Evolutionary conservation across 1,140 invertebrate species (phyloP).

Genomic region (Rhopalosiphum padi): DNA sequence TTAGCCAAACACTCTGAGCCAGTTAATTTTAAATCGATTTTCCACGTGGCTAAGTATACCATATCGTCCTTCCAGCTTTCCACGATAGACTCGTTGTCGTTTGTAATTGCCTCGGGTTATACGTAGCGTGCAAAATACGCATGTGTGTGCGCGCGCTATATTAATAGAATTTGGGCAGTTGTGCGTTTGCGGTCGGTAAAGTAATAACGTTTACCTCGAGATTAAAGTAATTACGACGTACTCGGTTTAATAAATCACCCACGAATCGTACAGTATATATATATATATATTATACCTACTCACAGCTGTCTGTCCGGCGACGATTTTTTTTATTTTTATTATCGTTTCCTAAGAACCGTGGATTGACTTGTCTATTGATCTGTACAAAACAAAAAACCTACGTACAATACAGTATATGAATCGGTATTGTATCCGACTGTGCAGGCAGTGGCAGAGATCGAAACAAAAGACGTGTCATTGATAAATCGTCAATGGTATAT

Average conservation of each 20-base stretch:
- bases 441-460: neutral
- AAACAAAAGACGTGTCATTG: neutral
- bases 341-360: neutral
- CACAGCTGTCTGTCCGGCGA: neutral
- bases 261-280: neutral
- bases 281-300: neutral
- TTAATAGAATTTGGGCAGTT: neutral
- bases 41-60: neutral
- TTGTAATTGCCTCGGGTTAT: conserved; percentile 6
- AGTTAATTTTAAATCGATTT: conserved; percentile 30
- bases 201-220: neutral
- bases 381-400: neutral
- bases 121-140: neutral
- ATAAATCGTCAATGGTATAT: neutral
- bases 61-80: neutral
- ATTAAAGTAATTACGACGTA: neutral
- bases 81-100: neutral
- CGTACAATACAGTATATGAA: neutral
- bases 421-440: neutral
- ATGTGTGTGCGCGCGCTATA: neutral
- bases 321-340: neutral
- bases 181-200: neutral
- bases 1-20: neutral
- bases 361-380: neutral
- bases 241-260: neutral